Evolutionary conservation across 64 coral and sea anemone genomes (phyloP).

Genomic region (Acropora tenuis): DNA sequence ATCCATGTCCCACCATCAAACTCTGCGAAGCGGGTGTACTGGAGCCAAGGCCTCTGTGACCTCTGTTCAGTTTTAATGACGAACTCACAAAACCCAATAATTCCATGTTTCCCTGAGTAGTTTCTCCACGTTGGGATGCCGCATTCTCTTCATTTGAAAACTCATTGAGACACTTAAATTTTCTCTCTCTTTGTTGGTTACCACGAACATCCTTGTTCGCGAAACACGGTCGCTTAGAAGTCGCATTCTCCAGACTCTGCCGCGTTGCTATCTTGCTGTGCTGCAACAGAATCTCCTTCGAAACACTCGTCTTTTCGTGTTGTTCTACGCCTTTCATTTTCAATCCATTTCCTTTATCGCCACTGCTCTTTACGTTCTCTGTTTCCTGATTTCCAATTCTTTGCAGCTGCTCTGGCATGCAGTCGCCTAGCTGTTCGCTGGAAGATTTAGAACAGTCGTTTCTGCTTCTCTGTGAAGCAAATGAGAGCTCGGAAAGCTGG

Average conservation of each 20-base stretch:
- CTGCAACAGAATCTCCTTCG: neutral
- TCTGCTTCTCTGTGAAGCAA: neutral
- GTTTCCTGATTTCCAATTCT: neutral
- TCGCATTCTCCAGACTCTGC: neutral
- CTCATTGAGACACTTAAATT: neutral
- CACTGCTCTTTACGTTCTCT: neutral
- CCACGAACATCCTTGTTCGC: neutral
- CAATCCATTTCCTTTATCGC: neutral
- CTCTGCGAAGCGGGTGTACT: too few relatives aligned
- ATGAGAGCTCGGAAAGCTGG: constrained; percentile 7
- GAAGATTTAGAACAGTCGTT: neutral
- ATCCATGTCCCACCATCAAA: neutral
- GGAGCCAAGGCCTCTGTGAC: too few relatives aligned
- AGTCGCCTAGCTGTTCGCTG: neutral
- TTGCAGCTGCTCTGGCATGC: neutral
- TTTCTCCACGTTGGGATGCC: neutral
- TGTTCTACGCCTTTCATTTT: neutral
- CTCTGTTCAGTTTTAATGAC: neutral
- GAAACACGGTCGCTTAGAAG: neutral
- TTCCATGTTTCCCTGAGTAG: too few relatives aligned
- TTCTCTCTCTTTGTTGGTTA: neutral
- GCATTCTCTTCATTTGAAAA: neutral
- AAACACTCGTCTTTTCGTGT: neutral
- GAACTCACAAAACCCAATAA: neutral
- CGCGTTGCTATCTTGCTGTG: neutral